Evolutionary conservation across 2,113 vertebrate genomes (phyloP).

Genomic region (Microtus oregoni): DNA sequence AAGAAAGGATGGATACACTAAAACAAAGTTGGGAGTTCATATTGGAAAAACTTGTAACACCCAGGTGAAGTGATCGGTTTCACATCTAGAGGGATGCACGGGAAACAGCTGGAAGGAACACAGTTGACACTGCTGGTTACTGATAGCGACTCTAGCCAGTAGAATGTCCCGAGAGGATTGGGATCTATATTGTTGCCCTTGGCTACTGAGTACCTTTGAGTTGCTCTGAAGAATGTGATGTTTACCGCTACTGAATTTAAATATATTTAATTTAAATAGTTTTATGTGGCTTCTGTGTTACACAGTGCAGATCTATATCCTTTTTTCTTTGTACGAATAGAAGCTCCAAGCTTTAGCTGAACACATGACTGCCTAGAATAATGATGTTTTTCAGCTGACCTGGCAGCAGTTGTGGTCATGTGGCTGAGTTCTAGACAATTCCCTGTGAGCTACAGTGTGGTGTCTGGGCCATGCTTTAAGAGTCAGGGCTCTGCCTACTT

Average conservation of each 20-base stretch:
- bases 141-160: background rate
- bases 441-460: background rate
- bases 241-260: background rate
- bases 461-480: slow-evolving; percentile 1
- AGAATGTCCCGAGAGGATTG: background rate
- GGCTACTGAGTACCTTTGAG: background rate
- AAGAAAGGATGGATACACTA: background rate
- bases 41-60: background rate
- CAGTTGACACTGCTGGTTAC: background rate
- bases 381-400: background rate
- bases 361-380: background rate
- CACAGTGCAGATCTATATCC: background rate
- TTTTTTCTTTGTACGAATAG: background rate
- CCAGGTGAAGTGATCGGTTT: background rate
- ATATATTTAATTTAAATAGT: background rate
- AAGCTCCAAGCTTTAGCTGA: background rate
- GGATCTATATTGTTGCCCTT: background rate
- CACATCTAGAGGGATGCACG: background rate
- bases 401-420: background rate
- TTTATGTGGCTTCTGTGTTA: background rate
- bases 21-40: background rate
- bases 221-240: background rate
- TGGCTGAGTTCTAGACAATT: background rate
- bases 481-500: background rate
- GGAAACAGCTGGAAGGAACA: background rate